Base-by-base conservation (phyloP, 2,888 invertebrate genomes). In the Coecobrya sp. region DNA sequence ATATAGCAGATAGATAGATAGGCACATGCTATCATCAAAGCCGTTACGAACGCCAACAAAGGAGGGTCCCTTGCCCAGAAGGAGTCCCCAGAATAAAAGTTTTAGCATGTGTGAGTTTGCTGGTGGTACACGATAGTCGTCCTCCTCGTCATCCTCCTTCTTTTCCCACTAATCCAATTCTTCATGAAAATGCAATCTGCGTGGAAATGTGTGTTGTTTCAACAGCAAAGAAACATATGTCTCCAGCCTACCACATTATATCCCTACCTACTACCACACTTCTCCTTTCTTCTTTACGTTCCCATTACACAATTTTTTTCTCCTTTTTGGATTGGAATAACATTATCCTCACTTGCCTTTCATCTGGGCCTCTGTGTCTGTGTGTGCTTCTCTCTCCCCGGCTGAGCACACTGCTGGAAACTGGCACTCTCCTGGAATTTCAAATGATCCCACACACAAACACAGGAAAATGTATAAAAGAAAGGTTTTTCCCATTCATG, bases 91-190 rank as follows among this genome's bases (percentile, higher is more conserved):
- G 11, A 1, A 76, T 49, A 45, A 70, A 19, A 19, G 1, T 45
- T 76, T 45, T 76, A 49, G 19, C 25, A 19, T 45, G 42, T 70
- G 36, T 36, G 68, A n/a, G n/a, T n/a, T n/a, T n/a, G n/a, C n/a
- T n/a, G n/a, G n/a, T n/a, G n/a, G n/a, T n/a, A n/a, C n/a, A n/a
- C n/a, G n/a, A n/a, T 68, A 27, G 52, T 27, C 30, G n/a, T 25
- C 13, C 16, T 59, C 59, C 7, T 52, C 25, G n/a, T 36, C 59
- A 36, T 55, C 59, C 27, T 81, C 30, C 16, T 49, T 52, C 16
- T 79, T 49, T 52, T 55, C 59, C 81, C 81, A 81, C 81, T 81
- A 81, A 81, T 81, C 81, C 59, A 81, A 81, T 81, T 81, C 55
- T 25, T 49, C 11, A 49, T 30, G 30, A n/a, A 81, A 81, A 59